Percentiles rank a stretch among this genome's conserved stretches.
phyloP scores from a whole-genome alignment of 2,113 vertebrate genomes.

The Nothoprocta perdicaria region DNA sequence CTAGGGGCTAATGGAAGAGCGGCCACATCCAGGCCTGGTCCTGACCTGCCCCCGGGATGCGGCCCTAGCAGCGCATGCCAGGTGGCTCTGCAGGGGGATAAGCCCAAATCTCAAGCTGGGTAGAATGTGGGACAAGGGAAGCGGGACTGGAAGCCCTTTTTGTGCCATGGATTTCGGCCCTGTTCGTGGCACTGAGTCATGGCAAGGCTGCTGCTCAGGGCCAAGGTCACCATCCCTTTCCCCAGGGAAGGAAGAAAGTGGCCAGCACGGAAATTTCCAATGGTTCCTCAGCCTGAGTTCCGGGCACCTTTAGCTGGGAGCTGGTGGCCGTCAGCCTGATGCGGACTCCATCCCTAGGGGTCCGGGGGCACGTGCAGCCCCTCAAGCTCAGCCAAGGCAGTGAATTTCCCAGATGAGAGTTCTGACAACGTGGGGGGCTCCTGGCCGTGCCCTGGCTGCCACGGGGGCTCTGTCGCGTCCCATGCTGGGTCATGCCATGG shows the following conservation, averaged over 20 bases:
- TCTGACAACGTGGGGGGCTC: not conserved
- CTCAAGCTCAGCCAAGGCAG: not conserved
- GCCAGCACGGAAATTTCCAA: not conserved
- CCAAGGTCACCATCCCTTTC: not conserved
- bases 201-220: accelerated
- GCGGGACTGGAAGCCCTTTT: not conserved
- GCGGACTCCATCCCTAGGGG: too few species aligned
- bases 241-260: not conserved
- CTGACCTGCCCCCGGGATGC: accelerated
- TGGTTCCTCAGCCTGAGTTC: not conserved
- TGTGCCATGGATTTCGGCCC: not conserved
- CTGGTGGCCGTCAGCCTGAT: too few species aligned
- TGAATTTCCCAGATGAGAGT: not conserved
- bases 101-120: not conserved
- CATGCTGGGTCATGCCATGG: too few species aligned
- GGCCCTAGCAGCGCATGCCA: not conserved
- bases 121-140: accelerated
- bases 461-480: too few species aligned
- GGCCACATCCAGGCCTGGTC: not conserved
- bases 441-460: accelerated
- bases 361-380: not conserved
- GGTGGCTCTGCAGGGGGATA: not conserved
- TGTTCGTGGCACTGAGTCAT: not conserved
- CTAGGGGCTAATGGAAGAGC: too few species aligned
- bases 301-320: too few species aligned